phyloP scores from a whole-genome alignment of 2,888 invertebrate genomes.

The Nycteola revayana region DNA sequence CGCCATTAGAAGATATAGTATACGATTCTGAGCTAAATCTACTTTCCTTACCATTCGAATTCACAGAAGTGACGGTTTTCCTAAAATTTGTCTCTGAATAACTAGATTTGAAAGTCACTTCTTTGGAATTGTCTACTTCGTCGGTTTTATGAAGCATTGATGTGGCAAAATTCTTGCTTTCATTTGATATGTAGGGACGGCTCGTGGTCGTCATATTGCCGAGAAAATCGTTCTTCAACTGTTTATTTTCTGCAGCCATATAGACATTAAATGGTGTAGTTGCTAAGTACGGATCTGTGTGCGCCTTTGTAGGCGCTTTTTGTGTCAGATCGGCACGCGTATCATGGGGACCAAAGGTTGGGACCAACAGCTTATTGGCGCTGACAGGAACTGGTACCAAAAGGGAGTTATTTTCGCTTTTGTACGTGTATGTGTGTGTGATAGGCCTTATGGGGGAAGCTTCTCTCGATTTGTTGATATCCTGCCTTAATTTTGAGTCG shows the following conservation, averaged over 20 bases:
- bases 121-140: constrained; percentile 69
- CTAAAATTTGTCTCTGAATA: constrained; percentile 76
- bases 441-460: constrained; percentile 86
- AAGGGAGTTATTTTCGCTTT: constrained; percentile 66
- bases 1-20: constrained; percentile 72
- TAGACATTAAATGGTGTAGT: constrained; percentile 67
- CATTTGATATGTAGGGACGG: constrained; percentile 63
- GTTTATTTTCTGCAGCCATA: constrained; percentile 77
- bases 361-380: constrained; percentile 80
- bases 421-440: constrained; percentile 72
- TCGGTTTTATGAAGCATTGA: constrained; percentile 73
- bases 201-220: constrained; percentile 73
- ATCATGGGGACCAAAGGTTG: constrained; percentile 78
- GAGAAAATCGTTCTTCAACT: constrained; percentile 74
- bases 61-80: constrained; percentile 58
- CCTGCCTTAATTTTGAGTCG: constrained; percentile 90
- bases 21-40: constrained; percentile 65
- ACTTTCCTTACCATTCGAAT: constrained; percentile 61
- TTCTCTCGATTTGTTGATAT: constrained; percentile 87
- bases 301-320: constrained; percentile 79
- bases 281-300: constrained; percentile 69
- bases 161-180: constrained; percentile 68
- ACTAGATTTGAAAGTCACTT: constrained; percentile 71
- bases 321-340: constrained; percentile 70
- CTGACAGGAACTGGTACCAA: constrained; percentile 74